Evolutionary conservation across 1,140 invertebrate genomes (phyloP).

Genomic region (Bombus waltoni): DNA sequence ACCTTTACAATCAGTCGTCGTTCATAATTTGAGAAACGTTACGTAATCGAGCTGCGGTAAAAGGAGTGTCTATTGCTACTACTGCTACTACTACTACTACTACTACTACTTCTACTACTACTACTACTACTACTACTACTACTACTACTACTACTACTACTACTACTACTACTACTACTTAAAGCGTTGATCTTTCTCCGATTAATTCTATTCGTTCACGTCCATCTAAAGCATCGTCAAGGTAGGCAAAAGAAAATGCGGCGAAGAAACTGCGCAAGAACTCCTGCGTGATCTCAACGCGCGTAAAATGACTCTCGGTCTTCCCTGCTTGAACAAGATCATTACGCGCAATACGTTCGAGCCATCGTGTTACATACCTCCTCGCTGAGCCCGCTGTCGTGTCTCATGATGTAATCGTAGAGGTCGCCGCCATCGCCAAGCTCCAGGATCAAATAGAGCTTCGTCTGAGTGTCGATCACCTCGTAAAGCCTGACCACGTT

Average conservation of each 20-base stretch:
- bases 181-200: fast-evolving
- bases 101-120: no score
- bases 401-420: slow-evolving; percentile 99
- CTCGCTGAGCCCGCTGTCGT: slow-evolving; percentile 91
- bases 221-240: neutral
- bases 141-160: no score
- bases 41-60: no score
- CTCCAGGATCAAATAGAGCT: slow-evolving; percentile 97
- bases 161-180: no score
- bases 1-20: no score
- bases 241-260: neutral
- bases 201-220: no score
- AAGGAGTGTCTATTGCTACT: no score
- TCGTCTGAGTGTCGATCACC: slow-evolving; percentile 99
- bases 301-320: neutral
- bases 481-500: slow-evolving; percentile 99
- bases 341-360: slow-evolving; percentile 26
- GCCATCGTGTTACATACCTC: slow-evolving; percentile 67
- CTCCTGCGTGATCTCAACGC: neutral
- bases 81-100: no score
- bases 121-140: no score
- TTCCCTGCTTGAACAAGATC: neutral
- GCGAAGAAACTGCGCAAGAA: no score
- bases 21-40: no score
- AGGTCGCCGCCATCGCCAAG: slow-evolving; percentile 99